Evolutionary conservation across 2,888 invertebrate species (phyloP), one percentile per base, ranked within the genome.

Genomic region (Rhingia campestris): DNA sequence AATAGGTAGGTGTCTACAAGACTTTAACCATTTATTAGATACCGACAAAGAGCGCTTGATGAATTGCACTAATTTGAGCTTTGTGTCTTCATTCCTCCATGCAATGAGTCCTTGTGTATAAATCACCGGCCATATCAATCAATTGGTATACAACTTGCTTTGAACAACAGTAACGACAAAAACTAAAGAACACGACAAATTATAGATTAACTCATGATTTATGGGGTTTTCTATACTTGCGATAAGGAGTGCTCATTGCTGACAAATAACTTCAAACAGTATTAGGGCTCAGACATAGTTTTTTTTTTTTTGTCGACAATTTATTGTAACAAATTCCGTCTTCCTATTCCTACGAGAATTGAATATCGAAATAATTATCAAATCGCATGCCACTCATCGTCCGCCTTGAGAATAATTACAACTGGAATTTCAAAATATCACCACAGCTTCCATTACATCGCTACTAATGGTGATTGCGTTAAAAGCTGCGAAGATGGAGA

Each of bases 11-110:
- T 10, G 39, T 4, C 53, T 14, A 30, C 22, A 22, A 22, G 43
- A 43, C 43, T 10, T 49, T 32, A 30, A 10, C 10, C 9, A 49
- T 22, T 49, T 61, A 49, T 59, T 14, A 51, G 12, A 54, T 45
- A 45, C 64, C 73, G 73, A 56, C 73, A 63, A 73, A 73, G 63
- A 35, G 7, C 3, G 4, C 47, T 45, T 54, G 51, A 63, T 54
- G 39, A 54, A 63, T 64, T 47, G 53, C 47, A 73, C 47, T 47
- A 33, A 47, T 45, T 56, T 41, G 49, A 22, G 49, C 12, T 35
- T 22, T 30, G 9, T 6, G 22, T 7, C 45, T 56, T 1, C 12
- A 32, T 10, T 33, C 33, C 1, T 39, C 9, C 5, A 6, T 59
- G 33, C 33, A 22, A 33, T 45, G 3, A 33, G 30, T 37, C 22